phyloP scores from a whole-genome alignment of 2,113 vertebrate genomes.

The Elephantulus edwardii region DNA sequence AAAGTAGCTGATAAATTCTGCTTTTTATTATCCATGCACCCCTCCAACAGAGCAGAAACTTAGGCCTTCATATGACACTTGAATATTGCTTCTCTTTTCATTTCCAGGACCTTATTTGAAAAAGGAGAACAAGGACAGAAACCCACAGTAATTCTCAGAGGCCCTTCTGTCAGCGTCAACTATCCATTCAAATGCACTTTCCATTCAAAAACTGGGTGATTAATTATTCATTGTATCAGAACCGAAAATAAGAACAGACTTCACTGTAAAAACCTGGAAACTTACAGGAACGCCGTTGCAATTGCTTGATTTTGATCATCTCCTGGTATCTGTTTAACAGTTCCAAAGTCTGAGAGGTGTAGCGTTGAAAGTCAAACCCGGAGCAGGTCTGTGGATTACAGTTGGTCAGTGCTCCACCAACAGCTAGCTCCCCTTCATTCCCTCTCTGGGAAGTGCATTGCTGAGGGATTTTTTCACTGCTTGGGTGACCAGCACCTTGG shows the following conservation, averaged over 20 bases:
- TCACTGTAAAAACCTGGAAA: background rate
- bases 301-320: background rate
- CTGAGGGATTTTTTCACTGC: slow-evolving; percentile 62
- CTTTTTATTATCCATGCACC: background rate
- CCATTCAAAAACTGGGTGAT: slow-evolving; percentile 54
- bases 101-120: background rate
- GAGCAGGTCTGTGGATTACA: background rate
- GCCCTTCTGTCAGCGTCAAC: background rate
- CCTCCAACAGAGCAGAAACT: background rate
- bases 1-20: background rate
- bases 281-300: background rate
- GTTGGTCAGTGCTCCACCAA: background rate
- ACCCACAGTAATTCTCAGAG: slow-evolving; percentile 2
- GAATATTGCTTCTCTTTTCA: slow-evolving; percentile 17
- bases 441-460: slow-evolving; percentile 31
- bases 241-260: slow-evolving; percentile 18
- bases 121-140: slow-evolving; percentile 35
- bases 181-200: slow-evolving; percentile 49
- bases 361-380: background rate
- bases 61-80: background rate
- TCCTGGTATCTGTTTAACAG: background rate
- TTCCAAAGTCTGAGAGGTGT: background rate
- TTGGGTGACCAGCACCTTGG: slow-evolving; percentile 70
- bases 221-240: slow-evolving; percentile 61
- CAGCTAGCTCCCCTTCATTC: background rate